Evolutionary conservation across 2,113 vertebrate species (phyloP).

Genomic region (Lonchura striata): DNA sequence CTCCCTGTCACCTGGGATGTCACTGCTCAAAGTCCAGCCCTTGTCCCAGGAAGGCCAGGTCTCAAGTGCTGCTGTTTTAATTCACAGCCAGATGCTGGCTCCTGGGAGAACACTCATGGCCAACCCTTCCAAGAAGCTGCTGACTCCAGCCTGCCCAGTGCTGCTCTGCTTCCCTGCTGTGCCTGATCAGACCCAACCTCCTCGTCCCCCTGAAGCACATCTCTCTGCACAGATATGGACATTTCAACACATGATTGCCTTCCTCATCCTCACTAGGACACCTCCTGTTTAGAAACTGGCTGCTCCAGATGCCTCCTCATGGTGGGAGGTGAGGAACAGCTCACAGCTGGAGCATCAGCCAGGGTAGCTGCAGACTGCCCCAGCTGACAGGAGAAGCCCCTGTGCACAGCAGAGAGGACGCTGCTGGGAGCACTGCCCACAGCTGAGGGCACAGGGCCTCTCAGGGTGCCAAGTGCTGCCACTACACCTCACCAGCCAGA

Average conservation of each 20-base stretch:
- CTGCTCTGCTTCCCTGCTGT: rapidly evolving
- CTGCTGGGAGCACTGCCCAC: not conserved
- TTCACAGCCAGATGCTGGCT: not conserved
- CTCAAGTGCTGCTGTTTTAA: not conserved
- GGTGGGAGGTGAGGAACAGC: not conserved
- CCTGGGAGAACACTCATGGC: not conserved
- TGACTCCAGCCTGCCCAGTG: not conserved
- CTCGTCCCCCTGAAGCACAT: not conserved
- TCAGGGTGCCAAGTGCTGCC: rapidly evolving
- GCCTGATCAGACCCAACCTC: not conserved
- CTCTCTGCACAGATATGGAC: not conserved
- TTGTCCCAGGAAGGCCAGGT: not conserved
- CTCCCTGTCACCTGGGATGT: not conserved
- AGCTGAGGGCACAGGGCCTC: not conserved
- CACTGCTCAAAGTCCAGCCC: not conserved
- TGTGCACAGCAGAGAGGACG: not conserved
- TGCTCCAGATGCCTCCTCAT: not conserved
- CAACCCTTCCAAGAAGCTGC: not conserved
- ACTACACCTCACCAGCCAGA: not conserved
- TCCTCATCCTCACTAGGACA: not conserved
- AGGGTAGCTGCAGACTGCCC: rapidly evolving
- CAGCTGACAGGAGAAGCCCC: not conserved
- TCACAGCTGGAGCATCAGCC: not conserved
- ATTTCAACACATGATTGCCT: not conserved
- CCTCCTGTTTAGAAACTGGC: not conserved